A percentile compares a stretch with the other conserved stretches of the same genome.
Evolutionary conservation across 1,140 invertebrate genomes (phyloP).

Genomic region (Gryllus bimaculatus): DNA sequence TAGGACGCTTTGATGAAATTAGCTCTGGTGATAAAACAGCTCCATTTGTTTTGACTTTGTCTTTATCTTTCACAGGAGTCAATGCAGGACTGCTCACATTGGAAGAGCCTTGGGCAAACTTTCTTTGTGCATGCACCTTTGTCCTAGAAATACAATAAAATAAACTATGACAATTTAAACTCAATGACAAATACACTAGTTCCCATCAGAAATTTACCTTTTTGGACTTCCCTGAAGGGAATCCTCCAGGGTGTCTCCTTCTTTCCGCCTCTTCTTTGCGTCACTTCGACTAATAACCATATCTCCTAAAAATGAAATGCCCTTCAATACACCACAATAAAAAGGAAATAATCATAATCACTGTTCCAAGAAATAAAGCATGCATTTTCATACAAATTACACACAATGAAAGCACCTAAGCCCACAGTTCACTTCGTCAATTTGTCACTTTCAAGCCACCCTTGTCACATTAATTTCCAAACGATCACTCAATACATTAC

Average conservation of each 20-base stretch:
- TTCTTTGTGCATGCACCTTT: constrained; percentile 79
- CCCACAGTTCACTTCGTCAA: too few species aligned
- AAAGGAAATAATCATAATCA: too few species aligned
- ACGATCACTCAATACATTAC: too few species aligned
- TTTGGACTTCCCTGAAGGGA: constrained; percentile 25
- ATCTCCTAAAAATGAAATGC: constrained; percentile 12
- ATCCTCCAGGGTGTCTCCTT: constrained; percentile 21
- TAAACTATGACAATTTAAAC: background rate
- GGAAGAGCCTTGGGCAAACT: constrained; percentile 74
- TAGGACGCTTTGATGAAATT: constrained; percentile 60
- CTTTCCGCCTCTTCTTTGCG: constrained; percentile 24
- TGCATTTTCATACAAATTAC: too few species aligned
- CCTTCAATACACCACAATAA: too few species aligned
- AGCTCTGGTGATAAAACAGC: constrained; percentile 41
- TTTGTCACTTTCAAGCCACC: too few species aligned
- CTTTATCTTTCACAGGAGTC: constrained; percentile 46
- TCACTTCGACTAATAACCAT: constrained; percentile 27
- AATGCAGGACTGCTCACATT: constrained; percentile 41
- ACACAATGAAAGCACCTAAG: too few species aligned
- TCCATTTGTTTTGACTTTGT: constrained; percentile 35
- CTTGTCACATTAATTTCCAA: too few species aligned
- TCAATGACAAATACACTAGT: background rate
- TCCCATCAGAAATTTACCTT: constrained; percentile 20
- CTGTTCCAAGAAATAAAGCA: too few species aligned
- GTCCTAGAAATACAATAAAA: constrained; percentile 40